Evolutionary conservation across 2,888 invertebrate genomes (phyloP).

Genomic region (Alcis repandata): DNA sequence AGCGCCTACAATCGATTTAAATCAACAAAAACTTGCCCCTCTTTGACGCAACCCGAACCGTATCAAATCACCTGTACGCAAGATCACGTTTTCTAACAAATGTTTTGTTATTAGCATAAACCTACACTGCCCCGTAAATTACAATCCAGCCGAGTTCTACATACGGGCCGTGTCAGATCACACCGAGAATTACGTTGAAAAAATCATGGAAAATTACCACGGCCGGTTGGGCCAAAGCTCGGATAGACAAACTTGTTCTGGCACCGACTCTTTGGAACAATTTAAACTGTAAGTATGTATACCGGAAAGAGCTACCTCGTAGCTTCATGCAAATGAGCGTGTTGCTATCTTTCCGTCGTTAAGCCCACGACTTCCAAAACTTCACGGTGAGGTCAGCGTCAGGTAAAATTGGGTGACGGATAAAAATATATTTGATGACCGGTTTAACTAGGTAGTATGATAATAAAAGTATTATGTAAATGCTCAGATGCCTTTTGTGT

Average conservation of each 20-base stretch:
- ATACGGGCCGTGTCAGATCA: slow-evolving; percentile 82
- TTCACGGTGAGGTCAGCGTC: slow-evolving; percentile 21
- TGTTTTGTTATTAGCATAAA: slow-evolving; percentile 82
- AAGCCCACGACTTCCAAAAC: slow-evolving; percentile 32
- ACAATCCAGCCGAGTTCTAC: slow-evolving; percentile 95
- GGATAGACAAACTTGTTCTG: slow-evolving; percentile 44
- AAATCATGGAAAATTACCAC: slow-evolving; percentile 58
- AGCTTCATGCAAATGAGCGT: slow-evolving; percentile 19
- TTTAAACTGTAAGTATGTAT: slow-evolving; percentile 56
- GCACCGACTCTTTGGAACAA: slow-evolving; percentile 28
- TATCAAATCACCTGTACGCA: slow-evolving; percentile 1
- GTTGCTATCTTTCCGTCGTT: slow-evolving; percentile 18
- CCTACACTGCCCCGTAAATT: slow-evolving; percentile 89
- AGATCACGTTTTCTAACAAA: slow-evolving; percentile 15
- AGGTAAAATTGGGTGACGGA: slow-evolving; percentile 30
- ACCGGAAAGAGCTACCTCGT: slow-evolving; percentile 24
- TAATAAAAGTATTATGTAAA: slow-evolving; percentile 25
- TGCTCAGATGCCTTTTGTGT: slow-evolving; percentile 26
- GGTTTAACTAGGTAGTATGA: slow-evolving; percentile 27
- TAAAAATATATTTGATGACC: slow-evolving; percentile 32
- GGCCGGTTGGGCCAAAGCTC: slow-evolving; percentile 45
- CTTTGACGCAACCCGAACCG: slow-evolving; percentile 6
- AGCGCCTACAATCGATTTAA: slow-evolving; percentile 27
- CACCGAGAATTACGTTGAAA: slow-evolving; percentile 47
- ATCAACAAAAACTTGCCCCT: slow-evolving; percentile 20